Evolutionary conservation across 2,113 vertebrate species (phyloP), one percentile per base, ranked within the genome.

Genomic region (Bubalus kerabau): DNA sequence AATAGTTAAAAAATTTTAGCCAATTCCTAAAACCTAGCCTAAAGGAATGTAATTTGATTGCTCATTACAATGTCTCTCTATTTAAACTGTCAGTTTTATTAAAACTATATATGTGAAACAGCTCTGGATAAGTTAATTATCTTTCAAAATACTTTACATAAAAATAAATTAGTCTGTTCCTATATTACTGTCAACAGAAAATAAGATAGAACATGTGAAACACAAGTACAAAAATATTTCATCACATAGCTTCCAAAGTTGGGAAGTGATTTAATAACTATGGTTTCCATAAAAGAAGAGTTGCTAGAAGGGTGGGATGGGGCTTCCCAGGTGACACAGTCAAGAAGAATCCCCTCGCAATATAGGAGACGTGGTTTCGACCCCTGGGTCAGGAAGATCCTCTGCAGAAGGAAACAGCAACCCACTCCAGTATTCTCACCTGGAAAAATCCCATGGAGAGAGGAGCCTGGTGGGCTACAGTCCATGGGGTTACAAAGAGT

Each of bases 61-160:
- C n/a, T 90, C 28, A 67, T 88, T 82, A 94, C 3, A 94, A 62
- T 57, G 94, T 43, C 32, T 4, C n/a, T 15, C 1, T 87, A 57
- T 80, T 82, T 95, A 97, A 93, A 81, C 19, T 76, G n/a, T 46
- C 60, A 87, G 60, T 32, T 92, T 93, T 81, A 92, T 46, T 83
- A 83, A 93, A 91, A 83, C 2, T 76, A 67, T 43, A 36, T 76
- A 92, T 78, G 50, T 40, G 91, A 62, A 95, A 90, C 60, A 57
- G 11, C 52, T 95, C 40, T 86, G 43, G 48, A 56, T 67, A 94
- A 87, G 23, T 54, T 84, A 52, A 67, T 12, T 86, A 30, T n/a
- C 14, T 88, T 59, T 54, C 97, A 96, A 81, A 95, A 96, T 80
- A 67, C 1, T 17, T 94, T 92, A 50, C 32, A 82, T 93, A 88